Base-by-base conservation (phyloP, 2,113 vertebrate genomes). In the Boulengeromyrus knoepffleri region DNA sequence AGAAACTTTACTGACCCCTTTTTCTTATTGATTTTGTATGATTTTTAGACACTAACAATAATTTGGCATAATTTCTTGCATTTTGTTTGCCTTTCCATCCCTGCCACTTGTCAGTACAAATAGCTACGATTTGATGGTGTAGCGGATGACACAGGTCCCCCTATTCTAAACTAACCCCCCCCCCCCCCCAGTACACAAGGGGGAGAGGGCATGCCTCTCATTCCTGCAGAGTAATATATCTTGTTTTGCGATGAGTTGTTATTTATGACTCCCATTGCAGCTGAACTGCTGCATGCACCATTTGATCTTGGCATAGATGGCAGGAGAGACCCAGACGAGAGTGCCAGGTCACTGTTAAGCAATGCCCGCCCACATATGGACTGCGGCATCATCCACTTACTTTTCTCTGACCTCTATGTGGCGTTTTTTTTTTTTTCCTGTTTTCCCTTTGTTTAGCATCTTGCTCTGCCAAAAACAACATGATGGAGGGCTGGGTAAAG, bases 261-360 rank as follows among this genome's bases (percentile, higher is more conserved):
- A 89, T 84, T 89, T 84, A 89, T 84, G 77, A 89, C 3, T 52
- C 88, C 42, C 8, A 36, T 36, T 24, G 36, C 36, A 53, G 47
- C 62, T 50, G 39, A 66, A 89, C 24, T 24, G 4, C 58, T 19
- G 21, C 39, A 74, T 46, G 42, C 47, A 77, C 27, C 12, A 31
- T 17, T 39, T 19, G 31, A 39, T 77, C 31, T 46, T 84, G 50
- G 19, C 31, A 89, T 56, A 21, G 77, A 89, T 45, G 89, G 13
- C 21, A 77, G 70, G 49, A 56, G 52, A 21, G 49, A 83, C 15
- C 52, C 45, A 10, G 36, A 39, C 77, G 19, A 36, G 6, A 84
- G 77, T 58, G 21, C 70, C 70, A 89, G 74, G 74, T 80, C 74
- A 80, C 74, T 80, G 31, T 19, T 42, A 80, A 39, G 36, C 74